phyloP scores from a whole-genome alignment of 1,140 invertebrate genomes.

The Lamellibrachia luymesi region DNA sequence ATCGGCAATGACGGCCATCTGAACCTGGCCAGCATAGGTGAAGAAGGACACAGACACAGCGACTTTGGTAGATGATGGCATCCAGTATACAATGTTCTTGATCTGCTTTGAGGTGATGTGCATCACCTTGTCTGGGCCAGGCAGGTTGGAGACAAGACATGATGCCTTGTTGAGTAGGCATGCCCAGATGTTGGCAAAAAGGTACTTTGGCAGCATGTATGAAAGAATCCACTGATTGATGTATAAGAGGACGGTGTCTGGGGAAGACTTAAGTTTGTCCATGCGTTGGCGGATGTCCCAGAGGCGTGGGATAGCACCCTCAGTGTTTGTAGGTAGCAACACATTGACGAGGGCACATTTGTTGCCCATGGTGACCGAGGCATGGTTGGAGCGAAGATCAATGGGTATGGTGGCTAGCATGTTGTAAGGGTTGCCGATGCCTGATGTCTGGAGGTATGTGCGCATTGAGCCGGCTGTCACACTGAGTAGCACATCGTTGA shows the following conservation, averaged over 20 bases:
- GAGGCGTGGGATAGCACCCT: conserved; percentile 65
- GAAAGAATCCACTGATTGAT: conserved; percentile 42
- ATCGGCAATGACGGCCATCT: conserved; percentile 60
- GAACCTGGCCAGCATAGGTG: conserved; percentile 61
- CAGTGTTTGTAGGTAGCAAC: conserved; percentile 60
- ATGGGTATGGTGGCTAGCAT: conserved; percentile 59
- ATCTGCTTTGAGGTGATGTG: conserved; percentile 55
- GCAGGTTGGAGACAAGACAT: conserved; percentile 58
- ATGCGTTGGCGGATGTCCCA: conserved; percentile 62
- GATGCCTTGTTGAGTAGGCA: conserved; percentile 43
- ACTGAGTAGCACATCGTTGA: conserved; percentile 56
- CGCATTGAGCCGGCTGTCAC: conserved; percentile 58
- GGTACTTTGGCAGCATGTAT: conserved; percentile 42
- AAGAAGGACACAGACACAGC: conserved; percentile 61
- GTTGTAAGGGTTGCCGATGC: conserved; percentile 59
- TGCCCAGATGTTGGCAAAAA: conserved; percentile 39
- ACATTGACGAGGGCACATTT: conserved; percentile 58
- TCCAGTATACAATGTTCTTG: conserved; percentile 58
- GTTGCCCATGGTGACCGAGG: conserved; percentile 47
- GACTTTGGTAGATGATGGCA: conserved; percentile 56
- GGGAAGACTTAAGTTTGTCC: conserved; percentile 60
- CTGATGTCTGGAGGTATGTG: conserved; percentile 57
- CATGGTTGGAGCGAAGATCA: conserved; percentile 13
- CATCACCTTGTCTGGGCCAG: conserved; percentile 58
- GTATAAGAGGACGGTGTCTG: conserved; percentile 61